phyloP scores from a whole-genome alignment of 2,888 invertebrate species.

The Eubasilissa splendida region DNA sequence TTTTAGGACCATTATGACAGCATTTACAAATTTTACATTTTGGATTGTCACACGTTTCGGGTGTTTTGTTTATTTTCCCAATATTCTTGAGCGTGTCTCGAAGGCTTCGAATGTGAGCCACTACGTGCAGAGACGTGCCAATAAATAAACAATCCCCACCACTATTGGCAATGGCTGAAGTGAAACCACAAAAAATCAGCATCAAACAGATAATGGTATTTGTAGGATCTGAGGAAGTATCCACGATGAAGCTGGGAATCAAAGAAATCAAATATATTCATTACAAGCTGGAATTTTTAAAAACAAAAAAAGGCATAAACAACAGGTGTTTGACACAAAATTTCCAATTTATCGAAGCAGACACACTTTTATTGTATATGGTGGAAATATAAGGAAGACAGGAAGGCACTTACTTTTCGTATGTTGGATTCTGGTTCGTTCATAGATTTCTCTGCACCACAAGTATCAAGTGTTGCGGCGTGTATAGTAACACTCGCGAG shows the following conservation, averaged over 20 bases:
- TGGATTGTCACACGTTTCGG: neutral
- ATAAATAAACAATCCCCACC: slow-evolving; percentile 45
- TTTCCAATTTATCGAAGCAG: too few relatives aligned
- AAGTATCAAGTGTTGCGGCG: too few relatives aligned
- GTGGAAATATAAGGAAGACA: too few relatives aligned
- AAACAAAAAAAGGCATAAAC: too few relatives aligned
- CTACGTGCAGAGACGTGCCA: slow-evolving; percentile 35
- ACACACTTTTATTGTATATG: too few relatives aligned
- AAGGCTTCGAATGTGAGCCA: slow-evolving; percentile 46
- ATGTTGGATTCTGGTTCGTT: too few relatives aligned
- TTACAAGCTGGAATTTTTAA: too few relatives aligned
- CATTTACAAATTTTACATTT: neutral
- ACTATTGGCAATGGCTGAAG: slow-evolving; percentile 24
- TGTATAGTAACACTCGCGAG: too few relatives aligned
- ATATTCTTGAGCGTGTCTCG: slow-evolving; percentile 16
- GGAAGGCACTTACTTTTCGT: too few relatives aligned
- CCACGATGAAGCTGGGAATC: slow-evolving; percentile 16
- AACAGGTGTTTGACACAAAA: too few relatives aligned
- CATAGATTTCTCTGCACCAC: too few relatives aligned
- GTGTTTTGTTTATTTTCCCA: neutral
- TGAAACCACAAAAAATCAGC: neutral
- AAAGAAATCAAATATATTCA: neutral
- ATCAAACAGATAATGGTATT: neutral
- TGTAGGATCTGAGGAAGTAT: slow-evolving; percentile 8
- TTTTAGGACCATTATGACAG: neutral